Conservation (phyloP, 1,140 invertebrate genomes). For the Panagrolaimus sp. region DNA sequence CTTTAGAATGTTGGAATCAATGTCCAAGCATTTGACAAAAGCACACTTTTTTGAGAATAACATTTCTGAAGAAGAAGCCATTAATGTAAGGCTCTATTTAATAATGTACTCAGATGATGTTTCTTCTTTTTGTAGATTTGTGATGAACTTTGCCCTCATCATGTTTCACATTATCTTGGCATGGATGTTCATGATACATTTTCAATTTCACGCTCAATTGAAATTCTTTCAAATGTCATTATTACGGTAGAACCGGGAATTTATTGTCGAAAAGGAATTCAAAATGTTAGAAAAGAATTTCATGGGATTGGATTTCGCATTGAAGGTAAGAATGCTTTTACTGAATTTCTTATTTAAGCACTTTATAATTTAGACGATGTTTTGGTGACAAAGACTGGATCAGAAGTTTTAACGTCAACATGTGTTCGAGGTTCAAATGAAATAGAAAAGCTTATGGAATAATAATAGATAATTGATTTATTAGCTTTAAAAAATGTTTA, state of each 20-base stretch:
- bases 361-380: slow-evolving; percentile 70
- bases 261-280: slow-evolving; percentile 13
- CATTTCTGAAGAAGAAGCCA: background rate
- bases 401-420: slow-evolving; percentile 44
- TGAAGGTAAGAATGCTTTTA: slow-evolving; percentile 62
- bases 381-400: slow-evolving; percentile 69
- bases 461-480: slow-evolving; percentile 68
- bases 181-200: slow-evolving; percentile 95
- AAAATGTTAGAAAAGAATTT: slow-evolving; percentile 71
- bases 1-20: slow-evolving; percentile 71
- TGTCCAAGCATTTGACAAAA: slow-evolving; percentile 68
- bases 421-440: slow-evolving; percentile 30
- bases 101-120: slow-evolving; percentile 23
- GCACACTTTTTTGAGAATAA: background rate
- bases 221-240: slow-evolving; percentile 74
- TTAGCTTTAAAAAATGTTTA: background rate
- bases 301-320: slow-evolving; percentile 83
- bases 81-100: slow-evolving; percentile 17
- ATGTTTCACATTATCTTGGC: slow-evolving; percentile 91
- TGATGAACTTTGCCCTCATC: slow-evolving; percentile 84
- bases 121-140: slow-evolving; percentile 66
- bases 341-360: too few species aligned
- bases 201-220: slow-evolving; percentile 68
- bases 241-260: slow-evolving; percentile 92
- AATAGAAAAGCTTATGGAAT: slow-evolving; percentile 53